A percentile compares a stretch with the other conserved stretches of the same genome.
Evolutionary conservation across 1,140 invertebrate species (phyloP).

Genomic region (Orius insidiosus): DNA sequence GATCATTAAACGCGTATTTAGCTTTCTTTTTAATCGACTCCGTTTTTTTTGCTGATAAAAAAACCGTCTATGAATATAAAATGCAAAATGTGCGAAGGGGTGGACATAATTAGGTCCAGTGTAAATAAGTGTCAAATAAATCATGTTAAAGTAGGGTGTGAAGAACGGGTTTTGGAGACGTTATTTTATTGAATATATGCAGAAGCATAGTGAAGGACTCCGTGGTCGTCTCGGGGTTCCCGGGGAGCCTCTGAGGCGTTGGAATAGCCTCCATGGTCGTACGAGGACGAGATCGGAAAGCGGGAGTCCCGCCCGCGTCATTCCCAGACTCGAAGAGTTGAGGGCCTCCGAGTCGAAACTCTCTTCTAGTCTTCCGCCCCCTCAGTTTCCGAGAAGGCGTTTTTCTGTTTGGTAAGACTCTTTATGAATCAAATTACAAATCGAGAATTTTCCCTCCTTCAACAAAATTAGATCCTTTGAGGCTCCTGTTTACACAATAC

Average conservation of each 20-base stretch:
- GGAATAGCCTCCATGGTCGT: conserved; percentile 33
- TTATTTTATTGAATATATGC: conserved; percentile 10
- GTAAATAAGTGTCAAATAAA: not conserved
- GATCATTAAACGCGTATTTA: too few relatives aligned
- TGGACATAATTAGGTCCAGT: not conserved
- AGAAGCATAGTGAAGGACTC: conserved; percentile 21
- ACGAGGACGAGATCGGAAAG: conserved; percentile 11
- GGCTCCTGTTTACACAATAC: not conserved
- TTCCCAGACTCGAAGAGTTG: conserved; percentile 18
- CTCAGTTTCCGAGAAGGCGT: conserved; percentile 23
- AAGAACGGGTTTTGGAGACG: conserved; percentile 18
- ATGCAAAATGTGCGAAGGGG: too few relatives aligned
- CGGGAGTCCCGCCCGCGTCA: conserved; percentile 6
- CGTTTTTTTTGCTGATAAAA: too few relatives aligned
- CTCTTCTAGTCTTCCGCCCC: conserved; percentile 19
- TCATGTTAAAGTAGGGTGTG: conserved; percentile 16
- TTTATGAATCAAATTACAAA: too few relatives aligned
- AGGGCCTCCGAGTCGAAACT: conserved; percentile 22
- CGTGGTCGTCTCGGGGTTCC: conserved; percentile 5
- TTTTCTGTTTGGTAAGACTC: conserved; percentile 35
- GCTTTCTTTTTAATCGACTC: too few relatives aligned
- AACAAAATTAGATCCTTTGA: not conserved
- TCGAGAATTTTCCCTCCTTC: not conserved
- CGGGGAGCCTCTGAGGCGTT: conserved; percentile 29
- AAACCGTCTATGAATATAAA: too few relatives aligned